Base-by-base conservation (phyloP, 2,797 vertebrate genomes). In the Pangasius macronema region DNA sequence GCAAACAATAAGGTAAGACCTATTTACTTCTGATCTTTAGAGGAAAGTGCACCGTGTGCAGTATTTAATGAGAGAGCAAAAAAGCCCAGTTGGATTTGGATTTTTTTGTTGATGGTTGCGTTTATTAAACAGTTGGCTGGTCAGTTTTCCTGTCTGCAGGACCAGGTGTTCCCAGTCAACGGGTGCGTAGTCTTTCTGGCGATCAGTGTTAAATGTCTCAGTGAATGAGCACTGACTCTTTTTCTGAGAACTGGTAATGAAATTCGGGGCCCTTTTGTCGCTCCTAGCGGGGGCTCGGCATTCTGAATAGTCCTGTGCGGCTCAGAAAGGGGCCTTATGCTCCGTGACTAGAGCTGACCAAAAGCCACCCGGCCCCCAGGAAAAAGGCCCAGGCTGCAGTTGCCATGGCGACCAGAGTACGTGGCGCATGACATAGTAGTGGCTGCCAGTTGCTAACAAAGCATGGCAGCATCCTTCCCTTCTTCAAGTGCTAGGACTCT, bases 381-480 rank as follows among this genome's bases (percentile, higher is more conserved):
- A 92, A 93, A 94, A 94, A 93, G 91, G 91, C 88, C 92, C 91
- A 84, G 93, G 90, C 51, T 84, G 13, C 16, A 89, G 95, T 95
- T 95, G 92, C 93, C 79, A 92, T 94, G 93, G 94, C 88, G 94
- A 95, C 94, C 91, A 75, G 91, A 91, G 93, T 93, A 96, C 94
- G 93, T 95, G 91, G 93, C 92, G 93, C 93, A 94, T 94, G 92
- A 93, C 94, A 94, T 91, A 91, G 86, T 81, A 82, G 90, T 57
- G 91, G 46, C 90, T 85, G 91, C 77, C 89, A 93, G 91, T 93
- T 87, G 79, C 93, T 93, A 93, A 93, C 92, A 77, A 92, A 91
- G 90, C 89, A 75, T 91, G 89, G 90, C 89, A 90, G 89, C 87
- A 91, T 93, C 90, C 87, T 88, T 89, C 87, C 89, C 87, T 87